Conservation (phyloP, 2,888 invertebrate genomes). For the Kuschelorhynchus macadamiae region DNA sequence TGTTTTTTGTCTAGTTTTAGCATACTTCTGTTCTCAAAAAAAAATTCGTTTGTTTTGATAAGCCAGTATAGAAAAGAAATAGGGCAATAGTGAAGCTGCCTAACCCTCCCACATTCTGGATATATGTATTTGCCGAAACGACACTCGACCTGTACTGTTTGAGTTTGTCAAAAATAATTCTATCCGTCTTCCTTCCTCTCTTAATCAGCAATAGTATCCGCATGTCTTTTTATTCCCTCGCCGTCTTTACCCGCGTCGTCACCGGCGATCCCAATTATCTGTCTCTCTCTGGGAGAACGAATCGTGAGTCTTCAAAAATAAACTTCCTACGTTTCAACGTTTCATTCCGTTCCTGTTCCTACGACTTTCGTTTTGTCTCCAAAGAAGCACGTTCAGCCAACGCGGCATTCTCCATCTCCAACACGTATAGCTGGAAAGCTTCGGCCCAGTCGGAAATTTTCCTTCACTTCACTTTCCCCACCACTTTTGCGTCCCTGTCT, state of each 20-base stretch:
- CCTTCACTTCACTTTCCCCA: neutral
- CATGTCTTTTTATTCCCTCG: conserved; percentile 2
- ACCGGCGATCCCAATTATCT: conserved; percentile 1
- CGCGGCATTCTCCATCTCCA: conserved; percentile 2
- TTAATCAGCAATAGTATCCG: neutral
- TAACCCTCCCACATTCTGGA: too few relatives aligned
- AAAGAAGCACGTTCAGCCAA: conserved; percentile 17
- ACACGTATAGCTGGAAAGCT: conserved; percentile 21
- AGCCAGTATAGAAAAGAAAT: too few relatives aligned
- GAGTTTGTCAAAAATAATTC: too few relatives aligned
- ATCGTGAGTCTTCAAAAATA: conserved; percentile 3
- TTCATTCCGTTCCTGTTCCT: conserved; percentile 13
- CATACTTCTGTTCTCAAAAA: too few relatives aligned
- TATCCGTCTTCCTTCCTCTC: conserved; percentile 13
- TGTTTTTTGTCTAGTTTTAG: too few relatives aligned
- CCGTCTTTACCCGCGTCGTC: conserved; percentile 13
- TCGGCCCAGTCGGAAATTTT: conserved; percentile 9
- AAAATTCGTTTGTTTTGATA: too few relatives aligned
- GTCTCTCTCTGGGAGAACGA: conserved; percentile 7
- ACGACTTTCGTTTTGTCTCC: conserved; percentile 17
- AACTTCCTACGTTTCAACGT: conserved; percentile 8
- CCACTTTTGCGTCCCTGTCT: conserved; percentile 24
- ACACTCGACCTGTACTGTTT: too few relatives aligned
- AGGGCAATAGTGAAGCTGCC: too few relatives aligned
- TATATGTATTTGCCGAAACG: too few relatives aligned